Evolutionary conservation across 1,140 invertebrate genomes (phyloP), one percentile per base, ranked within the genome.

Genomic region (Cotesia typhae): DNA sequence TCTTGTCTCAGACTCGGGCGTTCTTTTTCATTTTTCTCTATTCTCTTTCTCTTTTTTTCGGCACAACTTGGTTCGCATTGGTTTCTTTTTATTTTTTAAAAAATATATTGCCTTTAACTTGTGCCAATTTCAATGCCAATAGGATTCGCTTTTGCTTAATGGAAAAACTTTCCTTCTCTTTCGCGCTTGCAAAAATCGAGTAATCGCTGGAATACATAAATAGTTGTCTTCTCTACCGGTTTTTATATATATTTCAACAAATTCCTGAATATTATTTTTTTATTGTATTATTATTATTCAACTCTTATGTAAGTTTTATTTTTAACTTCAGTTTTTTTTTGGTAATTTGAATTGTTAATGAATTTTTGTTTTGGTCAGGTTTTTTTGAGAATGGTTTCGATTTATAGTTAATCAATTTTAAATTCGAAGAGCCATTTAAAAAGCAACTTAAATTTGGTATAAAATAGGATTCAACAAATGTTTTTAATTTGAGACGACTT

Each of bases 1-100:
- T 47, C 41, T 47, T 47, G 41, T 6, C 6, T 60, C 70, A 68
- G 63, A 53, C 73, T 71, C 73, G 68, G 67, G 37, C 68, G 63
- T 67, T 55, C 55, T 20, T 74, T 75, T 79, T 72, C 79, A 73
- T 77, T 68, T 77, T 76, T 67, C 68, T 51, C 3, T 28, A 28
- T 9, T 35, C 63, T 61, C 57, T 53, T 60, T n/a, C 41, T 65
- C 59, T 41, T 52, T 57, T 10, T 9, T n/a, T 47, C 12, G 35
- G 9, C 6, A 55, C 4, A 57, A n/a, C 2, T 17, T 71, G 28
- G 38, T 4, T 55, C 60, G 38, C 65, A 14, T 66, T 69, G 35
- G 10, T 10, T 47, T 47, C 6, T 9, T 47, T 47, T 47, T 47
- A 47, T 47, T 47, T 47, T 7, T 47, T 6, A 47, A 47, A 47